phyloP scores from a whole-genome alignment of 2,888 invertebrate species.

The Drosophila robusta region DNA sequence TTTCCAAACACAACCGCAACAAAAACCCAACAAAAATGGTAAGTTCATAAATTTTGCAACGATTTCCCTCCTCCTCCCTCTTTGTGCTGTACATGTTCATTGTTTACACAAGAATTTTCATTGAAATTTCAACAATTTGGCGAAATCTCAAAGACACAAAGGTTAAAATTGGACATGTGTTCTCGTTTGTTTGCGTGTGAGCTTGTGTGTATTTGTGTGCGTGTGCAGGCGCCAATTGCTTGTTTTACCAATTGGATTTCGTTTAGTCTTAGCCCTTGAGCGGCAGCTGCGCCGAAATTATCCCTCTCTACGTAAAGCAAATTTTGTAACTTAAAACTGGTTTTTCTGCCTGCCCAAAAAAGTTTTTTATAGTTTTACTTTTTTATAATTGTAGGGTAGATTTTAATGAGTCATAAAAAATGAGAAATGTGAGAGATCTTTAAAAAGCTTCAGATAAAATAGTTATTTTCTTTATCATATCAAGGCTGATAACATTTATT shows the following conservation, averaged over 20 bases:
- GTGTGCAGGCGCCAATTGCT: constrained; percentile 9
- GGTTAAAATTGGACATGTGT: constrained; percentile 26
- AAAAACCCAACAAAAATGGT: constrained; percentile 73
- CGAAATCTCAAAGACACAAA: constrained; percentile 49
- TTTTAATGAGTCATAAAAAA: constrained; percentile 24
- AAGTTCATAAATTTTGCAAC: constrained; percentile 47
- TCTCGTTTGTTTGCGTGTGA: background rate
- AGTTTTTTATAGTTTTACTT: background rate
- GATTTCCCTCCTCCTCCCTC: background rate
- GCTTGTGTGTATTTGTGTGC: background rate
- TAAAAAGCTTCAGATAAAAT: constrained; percentile 3
- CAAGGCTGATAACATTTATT: constrained; percentile 1
- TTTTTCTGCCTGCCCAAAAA: constrained; percentile 15
- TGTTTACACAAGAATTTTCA: constrained; percentile 61
- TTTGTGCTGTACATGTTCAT: constrained; percentile 1
- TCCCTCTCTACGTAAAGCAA: background rate
- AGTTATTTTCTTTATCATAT: constrained; percentile 22
- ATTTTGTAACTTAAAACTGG: constrained; percentile 19
- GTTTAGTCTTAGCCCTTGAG: constrained; percentile 25
- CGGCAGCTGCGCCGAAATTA: constrained; percentile 43
- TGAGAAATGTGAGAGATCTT: background rate
- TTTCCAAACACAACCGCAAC: constrained; percentile 60
- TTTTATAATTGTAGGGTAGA: constrained; percentile 6
- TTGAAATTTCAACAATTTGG: constrained; percentile 47
- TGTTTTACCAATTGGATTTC: constrained; percentile 42